Evolutionary conservation across 2,888 invertebrate species (phyloP).

Genomic region (Pterobdella sp.): DNA sequence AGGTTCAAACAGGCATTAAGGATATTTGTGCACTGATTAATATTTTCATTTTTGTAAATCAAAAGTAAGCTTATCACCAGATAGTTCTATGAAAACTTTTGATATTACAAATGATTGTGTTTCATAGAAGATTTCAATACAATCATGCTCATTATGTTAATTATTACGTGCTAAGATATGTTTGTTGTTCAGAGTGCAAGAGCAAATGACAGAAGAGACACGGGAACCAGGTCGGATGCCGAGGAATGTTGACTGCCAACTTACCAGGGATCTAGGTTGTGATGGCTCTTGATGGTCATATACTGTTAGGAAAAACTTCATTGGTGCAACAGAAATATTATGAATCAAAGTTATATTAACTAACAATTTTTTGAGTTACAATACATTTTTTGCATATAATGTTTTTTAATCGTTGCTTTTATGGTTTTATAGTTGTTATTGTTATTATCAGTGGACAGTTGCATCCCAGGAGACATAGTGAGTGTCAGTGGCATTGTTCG

Average conservation of each 20-base stretch:
- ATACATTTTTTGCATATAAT: too few species aligned
- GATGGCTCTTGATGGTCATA: background rate
- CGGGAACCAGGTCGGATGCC: slow-evolving; percentile 56
- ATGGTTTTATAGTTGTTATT: background rate
- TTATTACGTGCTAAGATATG: too few species aligned
- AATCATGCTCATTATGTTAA: background rate
- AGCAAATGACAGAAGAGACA: slow-evolving; percentile 61
- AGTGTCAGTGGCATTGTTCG: slow-evolving; percentile 78
- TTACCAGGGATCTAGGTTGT: slow-evolving; percentile 65
- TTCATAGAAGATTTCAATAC: background rate
- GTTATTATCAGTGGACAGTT: slow-evolving; percentile 61
- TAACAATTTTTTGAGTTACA: too few species aligned
- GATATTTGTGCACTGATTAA: too few species aligned
- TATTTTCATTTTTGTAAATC: too few species aligned
- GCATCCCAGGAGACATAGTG: slow-evolving; percentile 79
- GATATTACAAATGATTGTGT: too few species aligned
- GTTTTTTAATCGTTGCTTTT: too few species aligned
- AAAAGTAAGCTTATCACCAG: too few species aligned
- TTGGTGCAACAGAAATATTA: background rate
- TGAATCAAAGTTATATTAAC: too few species aligned
- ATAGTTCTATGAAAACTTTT: too few species aligned
- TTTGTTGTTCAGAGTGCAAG: slow-evolving; percentile 62
- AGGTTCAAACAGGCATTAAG: too few species aligned
- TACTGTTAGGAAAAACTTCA: too few species aligned
- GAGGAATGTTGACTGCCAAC: slow-evolving; percentile 73